A percentile compares a stretch with the other conserved stretches of the same genome.
Evolutionary conservation across 2,113 vertebrate genomes (phyloP).

Genomic region (Urocitellus parryii): DNA sequence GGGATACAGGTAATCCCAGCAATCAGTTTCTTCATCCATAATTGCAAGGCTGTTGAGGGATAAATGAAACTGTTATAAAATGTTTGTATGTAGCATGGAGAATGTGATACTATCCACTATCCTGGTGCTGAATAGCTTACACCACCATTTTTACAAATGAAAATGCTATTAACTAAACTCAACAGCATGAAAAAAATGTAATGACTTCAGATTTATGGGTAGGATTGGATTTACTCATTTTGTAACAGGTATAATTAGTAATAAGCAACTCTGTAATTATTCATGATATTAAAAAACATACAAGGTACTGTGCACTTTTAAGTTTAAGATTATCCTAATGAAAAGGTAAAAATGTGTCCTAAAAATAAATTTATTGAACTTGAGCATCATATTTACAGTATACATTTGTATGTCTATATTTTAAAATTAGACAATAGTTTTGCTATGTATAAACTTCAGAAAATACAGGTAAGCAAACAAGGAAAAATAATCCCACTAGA

Average conservation of each 20-base stretch:
- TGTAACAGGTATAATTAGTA: background rate
- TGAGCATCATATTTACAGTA: background rate
- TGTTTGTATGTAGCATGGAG: background rate
- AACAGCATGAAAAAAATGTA: background rate
- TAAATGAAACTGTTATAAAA: background rate
- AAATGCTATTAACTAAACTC: background rate
- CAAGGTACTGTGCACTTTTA: background rate
- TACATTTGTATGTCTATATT: background rate
- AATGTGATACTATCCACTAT: background rate
- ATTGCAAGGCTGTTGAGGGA: background rate
- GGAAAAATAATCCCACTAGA: background rate
- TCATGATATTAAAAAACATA: background rate
- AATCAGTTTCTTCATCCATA: background rate
- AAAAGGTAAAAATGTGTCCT: background rate
- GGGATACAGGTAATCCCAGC: background rate
- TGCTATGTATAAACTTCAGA: background rate
- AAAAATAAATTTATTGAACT: background rate
- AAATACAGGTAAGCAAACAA: slow-evolving; percentile 16
- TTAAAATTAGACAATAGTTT: background rate
- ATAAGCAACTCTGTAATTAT: background rate
- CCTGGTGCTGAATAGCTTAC: background rate
- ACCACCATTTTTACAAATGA: background rate
- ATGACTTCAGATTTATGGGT: background rate
- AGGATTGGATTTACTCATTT: background rate
- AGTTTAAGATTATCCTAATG: background rate